phyloP scores from a whole-genome alignment of 2,797 vertebrate species.

The Cyprinella venusta region DNA sequence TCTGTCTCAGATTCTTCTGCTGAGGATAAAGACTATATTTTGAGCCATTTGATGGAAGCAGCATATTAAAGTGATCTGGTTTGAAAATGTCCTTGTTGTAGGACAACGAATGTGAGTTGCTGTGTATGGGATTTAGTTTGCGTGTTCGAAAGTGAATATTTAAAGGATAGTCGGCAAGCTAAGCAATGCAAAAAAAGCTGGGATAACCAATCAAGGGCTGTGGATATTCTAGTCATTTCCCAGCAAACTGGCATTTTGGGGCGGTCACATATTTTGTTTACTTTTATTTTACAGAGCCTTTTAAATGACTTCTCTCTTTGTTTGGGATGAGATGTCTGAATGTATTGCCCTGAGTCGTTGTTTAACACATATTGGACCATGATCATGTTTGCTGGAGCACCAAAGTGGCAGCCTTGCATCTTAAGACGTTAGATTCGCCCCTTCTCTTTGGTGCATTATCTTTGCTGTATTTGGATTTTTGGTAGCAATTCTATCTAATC shows the following conservation, averaged over 20 bases:
- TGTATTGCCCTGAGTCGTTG: not conserved
- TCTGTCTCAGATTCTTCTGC: conserved; percentile 35
- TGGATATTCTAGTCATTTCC: not conserved
- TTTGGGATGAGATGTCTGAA: conserved; percentile 15
- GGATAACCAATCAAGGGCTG: conserved; percentile 1
- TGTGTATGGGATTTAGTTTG: conserved; percentile 18
- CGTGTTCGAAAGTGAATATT: conserved; percentile 10
- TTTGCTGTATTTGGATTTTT: not conserved
- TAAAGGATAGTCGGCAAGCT: not conserved
- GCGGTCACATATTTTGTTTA: not conserved
- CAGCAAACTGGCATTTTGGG: conserved; percentile 2
- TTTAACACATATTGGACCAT: conserved; percentile 19
- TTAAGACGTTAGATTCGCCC: not conserved
- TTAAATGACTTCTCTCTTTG: conserved; percentile 3
- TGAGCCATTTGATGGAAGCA: conserved; percentile 40
- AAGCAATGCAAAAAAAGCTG: conserved; percentile 2
- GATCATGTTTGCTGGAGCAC: conserved; percentile 29
- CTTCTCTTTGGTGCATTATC: not conserved
- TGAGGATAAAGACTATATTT: conserved; percentile 31
- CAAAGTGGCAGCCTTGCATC: conserved; percentile 11
- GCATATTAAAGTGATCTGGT: conserved; percentile 1
- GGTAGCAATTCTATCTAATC: not conserved
- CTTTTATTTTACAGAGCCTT: conserved; percentile 28
- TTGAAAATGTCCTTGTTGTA: not conserved
- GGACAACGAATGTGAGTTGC: conserved; percentile 31